Evolutionary conservation across 2,888 invertebrate species (phyloP), one percentile per base, ranked within the genome.

Genomic region (Euplexia lucipara): DNA sequence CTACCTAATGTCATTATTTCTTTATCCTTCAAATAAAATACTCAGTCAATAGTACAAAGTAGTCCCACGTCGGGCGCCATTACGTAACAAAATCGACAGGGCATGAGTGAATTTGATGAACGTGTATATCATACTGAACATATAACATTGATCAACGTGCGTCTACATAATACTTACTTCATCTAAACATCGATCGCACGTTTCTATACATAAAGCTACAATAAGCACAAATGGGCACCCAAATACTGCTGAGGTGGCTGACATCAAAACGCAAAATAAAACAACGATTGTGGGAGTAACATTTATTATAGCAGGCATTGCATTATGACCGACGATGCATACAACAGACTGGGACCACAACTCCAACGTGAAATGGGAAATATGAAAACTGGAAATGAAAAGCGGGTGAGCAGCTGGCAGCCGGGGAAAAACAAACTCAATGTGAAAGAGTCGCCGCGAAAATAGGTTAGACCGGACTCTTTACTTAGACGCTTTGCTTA

Each of bases 241-340:
- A 75, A 64, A 81, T 42, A 79, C 64, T 54, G 57, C 37, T 56
- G 44, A 54, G 49, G 65, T 74, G 70, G 73, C 71, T 73, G 73
- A 85, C 82, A 86, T 85, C 69, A 86, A 92, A 73, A 91, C 89
- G 88, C 90, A 92, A 90, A 92, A 95, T 94, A 91, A 94, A 95
- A 95, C 94, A 91, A 92, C 93, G 84, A 84, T 90, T 84, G 86
- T 89, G 84, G 82, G 86, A 78, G 77, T 81, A 92, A 93, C 91
- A 93, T 95, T 95, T 95, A 95, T 95, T 95, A 86, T 81, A 82
- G 85, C 84, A 85, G 83, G 90, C 88, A 83, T 88, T 86, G 85
- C 80, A 81, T 82, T 75, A 85, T 83, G 83, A 74, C 85, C 81
- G 75, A 85, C 85, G 87, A 86, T 84, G 85, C 86, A 85, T 83